Evolutionary conservation across 1,140 invertebrate genomes (phyloP), one percentile per base, ranked within the genome.

Genomic region (Antheraea pernyi): DNA sequence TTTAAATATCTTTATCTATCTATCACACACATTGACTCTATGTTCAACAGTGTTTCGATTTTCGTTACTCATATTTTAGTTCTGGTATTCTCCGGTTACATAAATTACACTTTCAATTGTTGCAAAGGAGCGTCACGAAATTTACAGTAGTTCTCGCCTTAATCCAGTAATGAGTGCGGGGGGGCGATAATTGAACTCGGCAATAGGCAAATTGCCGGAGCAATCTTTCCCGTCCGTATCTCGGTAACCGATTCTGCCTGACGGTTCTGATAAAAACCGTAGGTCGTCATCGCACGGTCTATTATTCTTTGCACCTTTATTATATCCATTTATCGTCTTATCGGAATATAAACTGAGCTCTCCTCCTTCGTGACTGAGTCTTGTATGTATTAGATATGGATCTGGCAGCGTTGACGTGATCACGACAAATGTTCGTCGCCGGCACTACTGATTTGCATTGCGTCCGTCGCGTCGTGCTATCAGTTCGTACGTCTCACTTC

Each of bases 161-260:
- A 91, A 91, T 90, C 86, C 88, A 83, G 88, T 90, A 91, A 91
- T 88, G 81, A 88, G 85, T 81, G 89, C 86, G 86, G 88, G 83
- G n/a, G 89, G 89, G 89, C 86, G 86, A 90, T 91, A 90, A 91
- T 90, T 91, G 86, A 82, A 83, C 79, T 76, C 85, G 76, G 84
- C 86, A 90, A 91, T 90, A 89, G 83, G 85, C 85, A 91, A 91
- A 89, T 91, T 91, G 89, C 79, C 76, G 78, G 77, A 78, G 77
- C 73, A 73, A 77, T 85, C 82, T 82, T 76, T 84, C 80, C 77
- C 72, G 80, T 73, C 75, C 75, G 74, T 77, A 79, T 77, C 80
- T 79, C 72, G 71, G 73, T 68, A 74, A 77, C 75, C 60, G 59
- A 39, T 67, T 46, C 61, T 37, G 39, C 22, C 8, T 42, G 19